Percentiles rank a stretch among this genome's conserved stretches.
These are phyloP conservation scores for Glaucomys volans DNA, from an alignment of 2,113 vertebrate genomes.

Conservation along the genomic window DNA sequence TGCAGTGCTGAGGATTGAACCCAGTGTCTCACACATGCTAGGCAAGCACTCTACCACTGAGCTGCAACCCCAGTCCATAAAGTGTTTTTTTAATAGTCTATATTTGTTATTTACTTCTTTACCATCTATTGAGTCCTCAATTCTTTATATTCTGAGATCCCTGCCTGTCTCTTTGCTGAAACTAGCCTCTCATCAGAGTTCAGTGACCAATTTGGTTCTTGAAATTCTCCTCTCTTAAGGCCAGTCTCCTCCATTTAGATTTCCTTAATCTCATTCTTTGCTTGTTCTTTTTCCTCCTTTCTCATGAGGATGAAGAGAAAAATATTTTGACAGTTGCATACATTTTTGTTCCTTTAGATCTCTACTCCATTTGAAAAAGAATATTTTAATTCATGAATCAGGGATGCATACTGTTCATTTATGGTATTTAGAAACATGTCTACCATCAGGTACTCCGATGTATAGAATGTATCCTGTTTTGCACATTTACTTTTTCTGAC, in stretches of 20 bases:
- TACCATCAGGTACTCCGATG: neutral
- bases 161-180: neutral
- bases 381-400: neutral
- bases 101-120: neutral
- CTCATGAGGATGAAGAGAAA: neutral
- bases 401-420: neutral
- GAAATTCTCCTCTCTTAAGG: neutral
- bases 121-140: neutral
- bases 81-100: neutral
- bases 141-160: neutral
- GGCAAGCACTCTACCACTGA: no score
- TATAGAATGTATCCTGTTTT: neutral
- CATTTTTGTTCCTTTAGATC: neutral
- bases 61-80: neutral
- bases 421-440: neutral
- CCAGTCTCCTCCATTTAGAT: neutral
- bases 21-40: no score
- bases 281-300: neutral
- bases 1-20: no score
- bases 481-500: slow-evolving; percentile 2
- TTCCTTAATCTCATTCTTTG: neutral
- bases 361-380: neutral
- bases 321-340: neutral
- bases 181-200: neutral
- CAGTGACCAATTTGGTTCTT: neutral